Percentiles rank a stretch among this genome's conserved stretches.
Evolutionary conservation across 2,113 vertebrate genomes (phyloP).

Genomic region (Megaceryle maxima): DNA sequence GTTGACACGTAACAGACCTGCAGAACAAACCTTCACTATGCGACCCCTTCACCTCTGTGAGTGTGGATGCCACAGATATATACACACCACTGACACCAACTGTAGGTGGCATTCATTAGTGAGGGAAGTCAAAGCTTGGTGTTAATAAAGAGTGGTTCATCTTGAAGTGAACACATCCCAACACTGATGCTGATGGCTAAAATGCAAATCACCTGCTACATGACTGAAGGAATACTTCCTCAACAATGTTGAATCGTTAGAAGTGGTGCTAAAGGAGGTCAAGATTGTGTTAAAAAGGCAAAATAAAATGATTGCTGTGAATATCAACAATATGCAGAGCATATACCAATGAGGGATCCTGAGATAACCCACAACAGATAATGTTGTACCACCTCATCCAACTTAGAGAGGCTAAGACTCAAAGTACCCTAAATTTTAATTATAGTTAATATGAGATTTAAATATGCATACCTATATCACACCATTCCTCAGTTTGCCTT

Average conservation of each 20-base stretch:
- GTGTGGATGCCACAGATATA: rapidly evolving
- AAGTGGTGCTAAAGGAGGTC: neutral
- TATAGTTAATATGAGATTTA: neutral
- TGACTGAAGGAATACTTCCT: neutral
- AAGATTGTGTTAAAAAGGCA: neutral
- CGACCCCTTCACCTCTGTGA: neutral
- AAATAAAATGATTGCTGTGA: neutral
- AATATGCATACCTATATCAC: neutral
- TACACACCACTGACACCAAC: rapidly evolving
- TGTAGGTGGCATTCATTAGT: neutral
- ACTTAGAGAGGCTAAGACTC: neutral
- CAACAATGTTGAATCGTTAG: neutral
- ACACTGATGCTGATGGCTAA: neutral
- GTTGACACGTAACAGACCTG: neutral
- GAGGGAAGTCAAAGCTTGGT: neutral
- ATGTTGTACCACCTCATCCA: neutral
- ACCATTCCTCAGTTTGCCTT: neutral
- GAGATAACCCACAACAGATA: neutral
- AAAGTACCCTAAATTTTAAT: neutral
- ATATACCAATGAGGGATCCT: neutral
- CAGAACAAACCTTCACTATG: neutral
- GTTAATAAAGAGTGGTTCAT: neutral
- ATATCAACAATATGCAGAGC: neutral
- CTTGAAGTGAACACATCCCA: neutral
- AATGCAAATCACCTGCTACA: neutral